Percentiles rank a stretch among this genome's conserved stretches.
phyloP scores from a whole-genome alignment of 2,888 invertebrate species.

The Idaea aversata region DNA sequence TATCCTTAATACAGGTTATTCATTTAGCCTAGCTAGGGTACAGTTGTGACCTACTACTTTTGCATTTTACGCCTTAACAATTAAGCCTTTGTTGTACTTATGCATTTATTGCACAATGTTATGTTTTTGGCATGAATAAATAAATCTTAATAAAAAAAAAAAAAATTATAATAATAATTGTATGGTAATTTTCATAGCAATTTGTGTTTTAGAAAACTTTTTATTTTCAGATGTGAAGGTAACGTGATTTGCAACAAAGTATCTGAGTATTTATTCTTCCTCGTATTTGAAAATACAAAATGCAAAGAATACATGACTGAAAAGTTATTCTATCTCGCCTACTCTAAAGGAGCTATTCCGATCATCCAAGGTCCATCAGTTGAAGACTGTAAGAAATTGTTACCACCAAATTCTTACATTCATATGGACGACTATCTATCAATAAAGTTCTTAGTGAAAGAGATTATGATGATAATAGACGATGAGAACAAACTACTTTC shows the following conservation, averaged over 20 bases:
- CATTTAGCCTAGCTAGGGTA: too few relatives aligned
- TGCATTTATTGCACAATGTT: too few relatives aligned
- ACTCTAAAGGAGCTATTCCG: constrained; percentile 81
- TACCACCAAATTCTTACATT: constrained; percentile 83
- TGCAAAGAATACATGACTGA: constrained; percentile 86
- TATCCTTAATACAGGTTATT: too few relatives aligned
- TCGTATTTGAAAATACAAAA: constrained; percentile 85
- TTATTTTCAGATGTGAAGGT: too few relatives aligned
- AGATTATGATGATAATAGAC: constrained; percentile 67
- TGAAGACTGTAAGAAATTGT: constrained; percentile 66
- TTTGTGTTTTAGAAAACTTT: constrained; percentile 59
- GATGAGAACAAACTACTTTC: constrained; percentile 49
- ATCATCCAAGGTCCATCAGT: constrained; percentile 81
- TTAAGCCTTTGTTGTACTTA: too few relatives aligned
- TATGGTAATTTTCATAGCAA: too few relatives aligned
- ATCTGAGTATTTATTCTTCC: constrained; percentile 82
- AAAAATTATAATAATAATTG: too few relatives aligned
- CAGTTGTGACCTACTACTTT: too few relatives aligned
- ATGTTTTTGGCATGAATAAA: too few relatives aligned
- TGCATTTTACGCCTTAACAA: too few relatives aligned
- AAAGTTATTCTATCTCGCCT: constrained; percentile 84
- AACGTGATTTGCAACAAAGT: constrained; percentile 75
- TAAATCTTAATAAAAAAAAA: too few relatives aligned
- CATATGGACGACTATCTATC: constrained; percentile 77
- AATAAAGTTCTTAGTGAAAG: constrained; percentile 70